Evolutionary conservation across 2,113 vertebrate genomes (phyloP), one percentile per base, ranked within the genome.

Genomic region (Stictonetta naevosa): DNA sequence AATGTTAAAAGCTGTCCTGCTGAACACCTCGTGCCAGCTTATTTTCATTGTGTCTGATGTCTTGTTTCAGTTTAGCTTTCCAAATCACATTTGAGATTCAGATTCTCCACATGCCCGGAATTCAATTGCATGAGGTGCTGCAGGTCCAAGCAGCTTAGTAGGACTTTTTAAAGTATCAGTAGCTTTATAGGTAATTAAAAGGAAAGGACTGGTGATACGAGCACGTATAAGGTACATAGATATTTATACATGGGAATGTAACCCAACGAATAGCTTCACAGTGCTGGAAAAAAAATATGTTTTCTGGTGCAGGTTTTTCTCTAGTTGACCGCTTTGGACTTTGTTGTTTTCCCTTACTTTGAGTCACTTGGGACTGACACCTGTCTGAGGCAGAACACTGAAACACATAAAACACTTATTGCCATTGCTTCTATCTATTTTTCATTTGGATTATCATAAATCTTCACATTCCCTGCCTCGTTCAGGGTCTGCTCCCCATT

Each of bases 1-100:
- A 50, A 50, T 40, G 13, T 20, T 22, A 26, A 19, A 33, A 33
- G 6, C 1, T 2, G 2, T 36, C 11, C 20, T 6, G 1, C 34
- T n/a, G 28, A 75, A 62, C 14, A 80, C 19, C 6, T 33, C 4
- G 1, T 31, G 18, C 63, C 36, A 66, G 6, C 0, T 59, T 81
- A 36, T 79, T 91, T 68, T 90, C 64, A 28, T 50, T 28, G 4
- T 34, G 25, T 53, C 53, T 89, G 73, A 56, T 68, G 60, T 52
- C 11, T 5, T 21, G 5, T 0, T 83, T 88, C 59, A 42, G 20
- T 60, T 79, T 62, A 62, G 7, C 14, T 69, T 82, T 78, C 53
- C 58, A 33, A 76, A 52, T 40, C 36, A 25, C 28, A 83, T 85
- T 66, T 11, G 25, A 77, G 29, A 69, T 31, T 26, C 22, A 62